A percentile compares a stretch with the other conserved stretches of the same genome.
phyloP scores from a whole-genome alignment of 2,888 invertebrate genomes.

The Euspilapteryx auroguttella region DNA sequence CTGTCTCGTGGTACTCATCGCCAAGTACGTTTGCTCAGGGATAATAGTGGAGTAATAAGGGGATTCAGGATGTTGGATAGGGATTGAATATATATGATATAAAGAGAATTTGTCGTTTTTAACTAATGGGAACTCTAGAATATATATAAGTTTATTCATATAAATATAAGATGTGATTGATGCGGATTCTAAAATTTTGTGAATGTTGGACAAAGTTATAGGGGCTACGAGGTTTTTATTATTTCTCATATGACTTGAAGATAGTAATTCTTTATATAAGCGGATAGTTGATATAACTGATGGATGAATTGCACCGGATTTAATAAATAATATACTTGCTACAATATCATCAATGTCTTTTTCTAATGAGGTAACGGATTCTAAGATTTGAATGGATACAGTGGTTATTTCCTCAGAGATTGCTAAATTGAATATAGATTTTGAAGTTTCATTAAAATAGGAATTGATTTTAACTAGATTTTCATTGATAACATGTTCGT shows the following conservation, averaged over 20 bases:
- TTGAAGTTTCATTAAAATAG: neutral
- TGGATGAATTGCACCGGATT: no score
- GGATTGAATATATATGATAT: constrained; percentile 5
- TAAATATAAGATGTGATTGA: neutral
- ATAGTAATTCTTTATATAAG: no score
- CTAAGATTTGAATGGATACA: constrained; percentile 2
- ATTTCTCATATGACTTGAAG: neutral
- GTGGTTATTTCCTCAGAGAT: constrained; percentile 1
- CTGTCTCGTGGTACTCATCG: no score
- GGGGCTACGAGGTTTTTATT: neutral
- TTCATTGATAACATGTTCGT: constrained; percentile 3
- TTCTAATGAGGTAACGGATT: constrained; percentile 1
- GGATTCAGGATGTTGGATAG: constrained; percentile 4
- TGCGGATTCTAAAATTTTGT: neutral
- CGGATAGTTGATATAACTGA: no score
- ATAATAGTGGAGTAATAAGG: neutral
- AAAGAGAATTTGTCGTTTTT: no score
- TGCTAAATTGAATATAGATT: neutral
- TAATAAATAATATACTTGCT: constrained; percentile 2
- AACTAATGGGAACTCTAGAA: neutral
- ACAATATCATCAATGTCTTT: constrained; percentile 2
- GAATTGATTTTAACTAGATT: constrained; percentile 1
- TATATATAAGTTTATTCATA: neutral
- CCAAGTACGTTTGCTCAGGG: no score
- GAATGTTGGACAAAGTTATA: no score